Conservation (phyloP, 2,797 vertebrate species). For the Lepus townsendii region DNA sequence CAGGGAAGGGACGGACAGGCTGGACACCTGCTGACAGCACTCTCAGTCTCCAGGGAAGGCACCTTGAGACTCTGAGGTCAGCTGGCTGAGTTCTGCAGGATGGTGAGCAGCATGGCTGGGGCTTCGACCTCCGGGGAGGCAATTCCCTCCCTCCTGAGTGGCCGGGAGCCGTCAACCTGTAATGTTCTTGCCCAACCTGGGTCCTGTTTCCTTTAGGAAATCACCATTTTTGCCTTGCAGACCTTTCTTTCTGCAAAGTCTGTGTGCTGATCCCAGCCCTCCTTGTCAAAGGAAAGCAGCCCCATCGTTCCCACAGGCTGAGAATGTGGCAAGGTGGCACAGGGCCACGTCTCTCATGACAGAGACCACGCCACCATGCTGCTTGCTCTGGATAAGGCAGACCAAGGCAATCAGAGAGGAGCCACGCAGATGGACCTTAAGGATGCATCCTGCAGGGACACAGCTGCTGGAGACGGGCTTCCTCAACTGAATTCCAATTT, state of each 20-base stretch:
- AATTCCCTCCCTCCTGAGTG: neutral
- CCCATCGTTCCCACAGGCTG: no score
- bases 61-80: no score
- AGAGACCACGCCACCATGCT: neutral
- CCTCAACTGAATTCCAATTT: no score
- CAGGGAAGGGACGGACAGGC: rapidly evolving
- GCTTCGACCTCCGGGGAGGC: rapidly evolving
- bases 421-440: neutral
- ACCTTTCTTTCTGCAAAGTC: neutral
- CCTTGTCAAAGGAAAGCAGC: neutral
- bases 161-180: neutral
- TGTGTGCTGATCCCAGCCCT: neutral
- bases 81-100: neutral
- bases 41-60: neutral
- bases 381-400: neutral
- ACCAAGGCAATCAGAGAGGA: neutral
- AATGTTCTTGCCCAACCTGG: neutral
- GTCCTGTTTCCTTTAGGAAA: neutral
- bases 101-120: neutral
- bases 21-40: neutral
- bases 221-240: neutral
- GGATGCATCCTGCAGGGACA: no score
- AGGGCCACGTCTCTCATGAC: neutral
- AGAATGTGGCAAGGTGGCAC: neutral
- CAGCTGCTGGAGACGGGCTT: rapidly evolving